A percentile compares a stretch with the other conserved stretches of the same genome.
Conservation (phyloP, 2,888 invertebrate species). For the Amphipoea oculea region DNA sequence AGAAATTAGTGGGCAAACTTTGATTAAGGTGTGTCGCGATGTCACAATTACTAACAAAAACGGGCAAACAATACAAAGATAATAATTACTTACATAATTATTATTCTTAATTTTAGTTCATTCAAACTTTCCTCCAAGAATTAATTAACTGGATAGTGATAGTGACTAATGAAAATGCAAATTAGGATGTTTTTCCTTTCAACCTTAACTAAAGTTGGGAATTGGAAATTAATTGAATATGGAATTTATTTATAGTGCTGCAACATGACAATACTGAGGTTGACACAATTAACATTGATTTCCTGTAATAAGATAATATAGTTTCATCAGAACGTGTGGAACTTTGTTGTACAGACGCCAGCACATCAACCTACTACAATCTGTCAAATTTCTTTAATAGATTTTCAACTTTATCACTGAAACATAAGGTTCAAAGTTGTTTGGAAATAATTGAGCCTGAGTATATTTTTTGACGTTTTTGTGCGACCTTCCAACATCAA, state of each 20-base stretch:
- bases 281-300: neutral
- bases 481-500: neutral
- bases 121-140: constrained; percentile 16
- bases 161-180: constrained; percentile 38
- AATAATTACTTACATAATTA: neutral
- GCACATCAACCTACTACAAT: no score
- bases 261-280: neutral
- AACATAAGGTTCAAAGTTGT: no score
- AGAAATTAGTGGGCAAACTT: constrained; percentile 46
- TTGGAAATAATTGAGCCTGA: neutral
- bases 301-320: neutral
- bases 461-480: neutral
- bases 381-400: no score
- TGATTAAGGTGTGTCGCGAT: constrained; percentile 62
- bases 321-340: constrained; percentile 1
- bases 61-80: neutral
- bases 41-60: constrained; percentile 26
- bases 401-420: no score
- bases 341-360: neutral
- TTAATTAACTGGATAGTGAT: neutral
- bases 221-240: neutral
- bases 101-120: constrained; percentile 14
- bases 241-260: neutral
- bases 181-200: neutral
- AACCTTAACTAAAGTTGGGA: neutral